Evolutionary conservation across 2,888 invertebrate species (phyloP).

Genomic region (Taphrorychus bicolor): DNA sequence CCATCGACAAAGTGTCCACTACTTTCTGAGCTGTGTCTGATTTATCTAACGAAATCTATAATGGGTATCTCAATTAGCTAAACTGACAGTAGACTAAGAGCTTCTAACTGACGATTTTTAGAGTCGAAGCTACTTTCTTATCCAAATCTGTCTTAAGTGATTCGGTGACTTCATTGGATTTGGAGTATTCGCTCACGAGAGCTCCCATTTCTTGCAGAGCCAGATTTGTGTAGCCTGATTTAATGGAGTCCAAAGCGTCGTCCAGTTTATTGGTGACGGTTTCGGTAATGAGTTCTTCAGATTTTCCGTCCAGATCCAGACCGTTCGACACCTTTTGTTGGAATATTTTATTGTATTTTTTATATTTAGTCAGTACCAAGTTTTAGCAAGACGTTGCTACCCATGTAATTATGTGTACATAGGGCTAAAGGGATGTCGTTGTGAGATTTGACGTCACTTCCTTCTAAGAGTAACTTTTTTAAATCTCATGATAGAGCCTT

Average conservation of each 20-base stretch:
- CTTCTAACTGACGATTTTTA: slow-evolving; percentile 12
- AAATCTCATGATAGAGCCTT: too few species aligned
- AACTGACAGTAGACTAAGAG: too few species aligned
- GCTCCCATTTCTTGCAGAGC: slow-evolving; percentile 24
- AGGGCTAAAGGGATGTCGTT: too few species aligned
- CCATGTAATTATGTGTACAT: too few species aligned
- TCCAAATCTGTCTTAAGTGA: slow-evolving; percentile 10
- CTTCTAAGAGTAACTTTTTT: background rate
- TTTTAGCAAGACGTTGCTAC: too few species aligned
- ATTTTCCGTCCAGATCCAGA: slow-evolving; percentile 11
- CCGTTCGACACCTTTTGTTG: slow-evolving; percentile 4
- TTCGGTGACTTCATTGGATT: background rate
- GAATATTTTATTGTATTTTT: background rate
- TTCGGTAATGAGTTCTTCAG: slow-evolving; percentile 9
- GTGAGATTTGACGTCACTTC: too few species aligned
- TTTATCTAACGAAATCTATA: slow-evolving; percentile 1
- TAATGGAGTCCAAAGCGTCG: slow-evolving; percentile 1
- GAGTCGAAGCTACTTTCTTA: slow-evolving; percentile 1
- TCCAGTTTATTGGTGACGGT: slow-evolving; percentile 7
- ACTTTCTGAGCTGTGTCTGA: slow-evolving; percentile 25
- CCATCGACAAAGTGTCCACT: slow-evolving; percentile 25
- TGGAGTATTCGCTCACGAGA: slow-evolving; percentile 22
- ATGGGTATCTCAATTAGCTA: too few species aligned
- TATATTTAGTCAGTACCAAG: too few species aligned
- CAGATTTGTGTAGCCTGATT: background rate